Conservation (phyloP, 2,888 invertebrate genomes). For the Drosophila neonasuta region DNA sequence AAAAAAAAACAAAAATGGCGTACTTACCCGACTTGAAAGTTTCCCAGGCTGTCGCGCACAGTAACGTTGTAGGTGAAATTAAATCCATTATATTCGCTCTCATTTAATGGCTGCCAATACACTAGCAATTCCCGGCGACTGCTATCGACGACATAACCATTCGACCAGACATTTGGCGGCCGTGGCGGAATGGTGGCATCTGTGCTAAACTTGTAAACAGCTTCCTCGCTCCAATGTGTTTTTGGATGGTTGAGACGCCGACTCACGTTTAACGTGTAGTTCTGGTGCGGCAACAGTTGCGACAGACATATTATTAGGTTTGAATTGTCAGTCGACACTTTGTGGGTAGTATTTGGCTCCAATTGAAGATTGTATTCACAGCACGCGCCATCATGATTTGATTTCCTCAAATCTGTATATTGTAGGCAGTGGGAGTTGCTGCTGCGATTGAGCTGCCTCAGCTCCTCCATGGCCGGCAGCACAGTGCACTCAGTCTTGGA, state of each 20-base stretch:
- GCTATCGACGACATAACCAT: slow-evolving; percentile 87
- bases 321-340: no score
- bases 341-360: no score
- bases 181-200: slow-evolving; percentile 83
- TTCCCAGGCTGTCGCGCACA: slow-evolving; percentile 33
- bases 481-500: background rate
- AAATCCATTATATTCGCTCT: slow-evolving; percentile 87
- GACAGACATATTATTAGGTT: background rate
- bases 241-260: slow-evolving; percentile 83
- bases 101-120: slow-evolving; percentile 90
- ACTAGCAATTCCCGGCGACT: slow-evolving; percentile 85
- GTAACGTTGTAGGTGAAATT: slow-evolving; percentile 87
- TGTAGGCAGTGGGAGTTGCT: slow-evolving; percentile 19
- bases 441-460: fast-evolving
- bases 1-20: background rate
- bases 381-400: no score
- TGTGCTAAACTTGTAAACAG: slow-evolving; percentile 85
- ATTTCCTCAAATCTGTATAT: background rate
- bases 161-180: slow-evolving; percentile 86
- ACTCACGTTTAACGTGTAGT: slow-evolving; percentile 73
- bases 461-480: background rate
- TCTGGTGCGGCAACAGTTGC: background rate
- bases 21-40: slow-evolving; percentile 59
- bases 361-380: no score
- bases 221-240: slow-evolving; percentile 87